Evolutionary conservation across 2,888 invertebrate genomes (phyloP).

Genomic region (Peribatodes rhomboidaria): DNA sequence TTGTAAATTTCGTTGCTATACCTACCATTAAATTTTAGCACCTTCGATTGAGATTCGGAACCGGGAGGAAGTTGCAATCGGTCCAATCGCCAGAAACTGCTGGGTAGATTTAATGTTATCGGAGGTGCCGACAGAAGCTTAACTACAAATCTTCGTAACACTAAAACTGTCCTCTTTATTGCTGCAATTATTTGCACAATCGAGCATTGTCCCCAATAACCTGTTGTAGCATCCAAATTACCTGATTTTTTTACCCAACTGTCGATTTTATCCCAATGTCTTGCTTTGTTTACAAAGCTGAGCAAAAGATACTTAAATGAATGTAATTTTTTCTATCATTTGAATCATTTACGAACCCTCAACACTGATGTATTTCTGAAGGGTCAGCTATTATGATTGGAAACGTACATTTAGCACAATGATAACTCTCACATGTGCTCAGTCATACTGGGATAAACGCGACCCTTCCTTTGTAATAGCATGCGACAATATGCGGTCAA

Average conservation of each 20-base stretch:
- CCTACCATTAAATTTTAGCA: slow-evolving; percentile 62
- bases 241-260: neutral
- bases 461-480: slow-evolving; percentile 65
- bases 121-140: slow-evolving; percentile 62
- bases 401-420: slow-evolving; percentile 51
- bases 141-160: slow-evolving; percentile 58
- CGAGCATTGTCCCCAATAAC: slow-evolving; percentile 7
- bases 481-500: slow-evolving; percentile 63
- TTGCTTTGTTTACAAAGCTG: neutral
- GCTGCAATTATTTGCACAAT: slow-evolving; percentile 44
- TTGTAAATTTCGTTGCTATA: slow-evolving; percentile 38
- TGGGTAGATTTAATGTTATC: slow-evolving; percentile 65
- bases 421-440: slow-evolving; percentile 64
- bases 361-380: slow-evolving; percentile 42
- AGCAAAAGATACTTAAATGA: neutral
- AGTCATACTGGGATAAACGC: slow-evolving; percentile 62
- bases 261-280: no score
- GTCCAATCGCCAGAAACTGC: slow-evolving; percentile 59
- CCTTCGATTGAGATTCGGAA: slow-evolving; percentile 49
- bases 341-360: slow-evolving; percentile 32
- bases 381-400: slow-evolving; percentile 54
- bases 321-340: neutral
- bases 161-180: slow-evolving; percentile 68
- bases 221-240: slow-evolving; percentile 1
- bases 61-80: slow-evolving; percentile 49